Evolutionary conservation across 2,797 vertebrate species (phyloP), one percentile per base, ranked within the genome.

Genomic region (Hypotaenidia okinawae): DNA sequence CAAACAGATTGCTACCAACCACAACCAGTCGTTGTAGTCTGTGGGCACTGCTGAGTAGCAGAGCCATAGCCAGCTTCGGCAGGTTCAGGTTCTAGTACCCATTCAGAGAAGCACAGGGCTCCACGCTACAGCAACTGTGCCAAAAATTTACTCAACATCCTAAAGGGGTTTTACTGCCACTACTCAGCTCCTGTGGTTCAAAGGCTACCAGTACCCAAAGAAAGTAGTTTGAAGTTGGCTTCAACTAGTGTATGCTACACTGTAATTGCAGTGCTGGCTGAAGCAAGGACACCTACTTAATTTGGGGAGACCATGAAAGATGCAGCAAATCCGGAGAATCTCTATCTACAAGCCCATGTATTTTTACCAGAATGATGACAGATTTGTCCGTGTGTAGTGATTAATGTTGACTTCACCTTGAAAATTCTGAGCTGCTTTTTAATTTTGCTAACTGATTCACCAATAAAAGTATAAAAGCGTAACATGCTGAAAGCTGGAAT

Each of bases 401-500:
- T 82, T 78, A 73, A 84, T 25, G 67, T 39, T 67, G 86, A 89
- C 95, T 94, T 93, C 73, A 92, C 70, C 86, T 75, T 83, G 64
- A 97, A 95, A 84, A 84, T 82, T 89, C 68, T 18, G 67, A 78
- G 49, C 43, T 89, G 68, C 64, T 25, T 72, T 95, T 94, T 78
- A 87, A 92, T 92, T 95, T 93, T 95, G 74, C 84, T 95, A 93
- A 95, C 82, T 72, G 83, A 93, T 93, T 93, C 15, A 54, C 74
- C 90, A 92, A 90, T 77, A 90, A 85, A 93, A 92, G 87, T 83
- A 81, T 52, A 84, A 96, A 94, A 94, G 52, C 84, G 63, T 74
- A 96, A 96, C 81, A 94, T 85, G 92, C 75, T 95, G 95, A 96
- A 97, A 96, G 88, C 70, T 95, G 84, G 88, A 91, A 92, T 93